Percentiles rank a stretch among this genome's conserved stretches.
These are phyloP conservation scores for Falcunculus frontatus DNA, from an alignment of 2,113 vertebrate genomes.

Conservation along the genomic window DNA sequence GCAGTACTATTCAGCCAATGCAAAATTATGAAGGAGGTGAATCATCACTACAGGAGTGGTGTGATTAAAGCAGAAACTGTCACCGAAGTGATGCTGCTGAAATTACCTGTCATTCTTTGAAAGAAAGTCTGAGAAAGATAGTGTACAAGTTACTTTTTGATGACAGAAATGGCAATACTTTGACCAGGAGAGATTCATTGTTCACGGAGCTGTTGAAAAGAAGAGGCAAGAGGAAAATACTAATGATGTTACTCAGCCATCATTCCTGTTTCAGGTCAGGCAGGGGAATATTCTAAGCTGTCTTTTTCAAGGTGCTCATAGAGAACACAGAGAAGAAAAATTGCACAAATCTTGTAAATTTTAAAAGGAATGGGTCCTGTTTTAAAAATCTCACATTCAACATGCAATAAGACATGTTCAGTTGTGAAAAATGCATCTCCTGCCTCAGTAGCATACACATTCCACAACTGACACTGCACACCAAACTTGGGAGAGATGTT, in stretches of 20 bases:
- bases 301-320: neutral
- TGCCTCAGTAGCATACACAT: neutral
- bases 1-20: neutral
- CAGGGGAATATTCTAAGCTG: neutral
- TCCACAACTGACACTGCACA: neutral
- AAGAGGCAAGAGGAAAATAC: slow-evolving; percentile 13
- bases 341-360: neutral
- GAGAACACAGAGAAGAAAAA: neutral
- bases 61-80: slow-evolving; percentile 22
- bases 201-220: slow-evolving; percentile 4
- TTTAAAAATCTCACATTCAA: neutral
- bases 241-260: neutral
- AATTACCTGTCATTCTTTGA: slow-evolving; percentile 41
- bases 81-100: neutral
- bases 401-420: neutral
- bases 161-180: slow-evolving; percentile 27
- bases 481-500: neutral
- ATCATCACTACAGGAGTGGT: neutral
- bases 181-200: slow-evolving; percentile 5
- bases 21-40: slow-evolving; percentile 21
- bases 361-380: rapidly evolving
- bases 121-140: neutral
- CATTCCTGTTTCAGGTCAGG: neutral
- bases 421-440: neutral
- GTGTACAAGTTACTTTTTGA: neutral